These are phyloP conservation scores for Cyanocitta stelleri DNA, from an alignment of 2,113 vertebrate genomes.

Conservation along the genomic window DNA sequence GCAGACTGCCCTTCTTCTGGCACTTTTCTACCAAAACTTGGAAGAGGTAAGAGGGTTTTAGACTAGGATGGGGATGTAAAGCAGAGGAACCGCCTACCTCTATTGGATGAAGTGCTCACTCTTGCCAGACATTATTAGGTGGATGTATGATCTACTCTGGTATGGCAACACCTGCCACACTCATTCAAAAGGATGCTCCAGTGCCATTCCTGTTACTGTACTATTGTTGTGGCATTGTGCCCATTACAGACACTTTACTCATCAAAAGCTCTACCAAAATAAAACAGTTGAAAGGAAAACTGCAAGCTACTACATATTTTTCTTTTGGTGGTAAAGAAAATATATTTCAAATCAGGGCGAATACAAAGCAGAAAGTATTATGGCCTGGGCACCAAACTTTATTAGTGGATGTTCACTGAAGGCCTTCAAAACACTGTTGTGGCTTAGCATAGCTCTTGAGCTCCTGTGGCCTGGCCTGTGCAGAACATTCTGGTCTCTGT, in stretches of 20 bases:
- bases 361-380: background rate
- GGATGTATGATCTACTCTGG: background rate
- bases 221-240: background rate
- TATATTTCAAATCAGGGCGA: background rate
- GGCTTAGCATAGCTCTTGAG: background rate
- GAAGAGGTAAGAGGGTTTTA: conserved; percentile 72
- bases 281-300: background rate
- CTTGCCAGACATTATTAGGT: background rate
- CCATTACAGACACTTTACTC: background rate
- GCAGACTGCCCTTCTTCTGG: conserved; percentile 69
- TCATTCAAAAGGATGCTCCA: background rate
- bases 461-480: background rate
- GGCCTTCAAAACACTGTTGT: background rate
- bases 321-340: background rate
- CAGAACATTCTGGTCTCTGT: background rate
- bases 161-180: background rate
- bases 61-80: background rate
- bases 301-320: background rate
- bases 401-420: background rate
- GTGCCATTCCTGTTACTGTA: background rate
- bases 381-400: background rate
- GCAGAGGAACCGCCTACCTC: background rate
- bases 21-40: conserved; percentile 74
- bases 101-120: background rate
- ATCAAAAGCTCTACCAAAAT: background rate